A percentile compares a stretch with the other conserved stretches of the same genome.
Conservation (phyloP, 1,140 invertebrate species). For the Pentalonia nigronervosa region DNA sequence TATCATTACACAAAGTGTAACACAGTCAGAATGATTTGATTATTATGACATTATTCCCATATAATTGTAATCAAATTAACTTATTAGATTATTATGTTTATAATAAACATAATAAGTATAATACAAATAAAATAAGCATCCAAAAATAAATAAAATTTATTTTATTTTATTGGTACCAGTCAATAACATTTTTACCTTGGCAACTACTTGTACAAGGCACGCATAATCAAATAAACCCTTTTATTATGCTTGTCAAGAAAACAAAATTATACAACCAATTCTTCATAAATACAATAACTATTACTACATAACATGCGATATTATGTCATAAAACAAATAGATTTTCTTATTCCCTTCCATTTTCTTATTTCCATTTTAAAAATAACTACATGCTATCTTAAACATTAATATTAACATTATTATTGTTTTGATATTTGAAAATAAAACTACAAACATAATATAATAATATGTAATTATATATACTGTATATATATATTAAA, state of each 20-base stretch:
- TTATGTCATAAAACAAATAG: conserved; percentile 14
- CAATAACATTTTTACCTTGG: conserved; percentile 47
- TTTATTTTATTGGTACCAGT: conserved; percentile 38
- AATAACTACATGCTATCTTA: background rate
- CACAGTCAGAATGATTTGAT: background rate
- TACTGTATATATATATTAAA: background rate
- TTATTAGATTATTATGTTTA: background rate
- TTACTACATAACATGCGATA: conserved; percentile 38
- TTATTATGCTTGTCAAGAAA: conserved; percentile 35
- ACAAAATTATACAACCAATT: conserved; percentile 19
- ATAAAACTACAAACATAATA: background rate
- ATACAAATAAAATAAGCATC: background rate
- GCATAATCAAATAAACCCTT: conserved; percentile 31
- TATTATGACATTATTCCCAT: background rate
- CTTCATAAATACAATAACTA: conserved; percentile 18
- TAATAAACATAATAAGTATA: background rate
- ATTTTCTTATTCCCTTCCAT: background rate
- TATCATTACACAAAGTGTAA: too few species aligned
- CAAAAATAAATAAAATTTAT: conserved; percentile 30
- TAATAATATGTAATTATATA: background rate
- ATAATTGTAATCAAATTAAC: background rate
- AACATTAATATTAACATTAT: background rate
- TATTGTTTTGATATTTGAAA: background rate
- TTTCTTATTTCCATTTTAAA: conserved; percentile 25
- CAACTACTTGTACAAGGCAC: conserved; percentile 48